A percentile compares a stretch with the other conserved stretches of the same genome.
phyloP scores from a whole-genome alignment of 2,113 vertebrate genomes.

The Uropsilus gracilis region DNA sequence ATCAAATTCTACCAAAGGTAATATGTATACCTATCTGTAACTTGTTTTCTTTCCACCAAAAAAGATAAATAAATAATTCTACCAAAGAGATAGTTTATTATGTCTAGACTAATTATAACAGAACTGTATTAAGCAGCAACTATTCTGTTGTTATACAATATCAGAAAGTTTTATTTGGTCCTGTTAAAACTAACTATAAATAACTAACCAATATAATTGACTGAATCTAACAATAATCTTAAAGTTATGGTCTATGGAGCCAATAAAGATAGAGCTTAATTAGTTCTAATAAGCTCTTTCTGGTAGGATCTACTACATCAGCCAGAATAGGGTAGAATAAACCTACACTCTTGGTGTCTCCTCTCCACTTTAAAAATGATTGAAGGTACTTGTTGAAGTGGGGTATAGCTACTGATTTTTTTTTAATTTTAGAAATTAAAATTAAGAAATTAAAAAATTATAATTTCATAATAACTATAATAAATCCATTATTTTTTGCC shows the following conservation, averaged over 20 bases:
- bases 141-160: constrained; percentile 24
- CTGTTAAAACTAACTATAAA: too few relatives aligned
- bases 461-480: constrained; percentile 15
- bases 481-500: neutral
- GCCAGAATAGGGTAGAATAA: neutral
- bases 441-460: neutral
- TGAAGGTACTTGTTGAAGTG: neutral
- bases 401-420: neutral
- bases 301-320: neutral
- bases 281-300: constrained; percentile 17
- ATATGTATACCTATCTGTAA: too few relatives aligned
- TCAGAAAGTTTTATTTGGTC: constrained; percentile 42
- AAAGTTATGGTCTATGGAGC: constrained; percentile 33
- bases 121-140: neutral
- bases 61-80: too few relatives aligned
- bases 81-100: constrained; percentile 1
- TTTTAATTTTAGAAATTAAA: constrained; percentile 28
- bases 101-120: constrained; percentile 39
- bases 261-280: constrained; percentile 15
- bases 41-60: too few relatives aligned
- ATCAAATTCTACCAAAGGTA: constrained; percentile 26
- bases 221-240: neutral
- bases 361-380: constrained; percentile 18
- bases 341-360: neutral
- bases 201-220: constrained; percentile 24